A percentile compares a stretch with the other conserved stretches of the same genome.
phyloP scores from a whole-genome alignment of 2,888 invertebrate species.

The Xestoiulus laeticollis region DNA sequence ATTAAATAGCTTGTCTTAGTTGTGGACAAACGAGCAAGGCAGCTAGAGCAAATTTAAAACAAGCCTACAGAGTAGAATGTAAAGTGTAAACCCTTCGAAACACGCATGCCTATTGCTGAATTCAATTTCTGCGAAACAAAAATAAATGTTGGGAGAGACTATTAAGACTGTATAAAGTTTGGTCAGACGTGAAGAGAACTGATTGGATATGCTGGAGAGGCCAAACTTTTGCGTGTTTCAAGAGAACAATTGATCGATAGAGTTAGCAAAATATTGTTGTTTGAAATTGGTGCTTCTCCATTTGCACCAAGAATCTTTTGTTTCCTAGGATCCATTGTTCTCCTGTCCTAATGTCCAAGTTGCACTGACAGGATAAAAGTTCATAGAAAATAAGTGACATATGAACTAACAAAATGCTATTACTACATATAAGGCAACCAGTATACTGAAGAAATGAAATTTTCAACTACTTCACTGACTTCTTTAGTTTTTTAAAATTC shows the following conservation, averaged over 20 bases:
- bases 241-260: constrained; percentile 18
- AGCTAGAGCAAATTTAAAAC: neutral
- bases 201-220: neutral
- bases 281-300: constrained; percentile 29
- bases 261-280: constrained; percentile 31
- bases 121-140: neutral
- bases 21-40: neutral
- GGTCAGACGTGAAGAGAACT: neutral
- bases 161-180: neutral
- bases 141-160: neutral
- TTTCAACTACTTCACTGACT: no score
- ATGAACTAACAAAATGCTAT: no score
- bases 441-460: no score
- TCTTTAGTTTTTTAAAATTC: no score
- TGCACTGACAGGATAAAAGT: no score
- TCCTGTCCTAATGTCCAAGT: neutral
- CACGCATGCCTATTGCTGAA: neutral
- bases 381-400: no score
- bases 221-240: neutral
- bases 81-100: neutral
- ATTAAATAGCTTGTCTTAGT: neutral
- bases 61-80: neutral
- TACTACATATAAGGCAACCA: no score
- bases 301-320: constrained; percentile 10
- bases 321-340: neutral